These are phyloP conservation scores for Crotalus horridus DNA, from an alignment of 2,113 vertebrate species.

Conservation along the genomic window DNA sequence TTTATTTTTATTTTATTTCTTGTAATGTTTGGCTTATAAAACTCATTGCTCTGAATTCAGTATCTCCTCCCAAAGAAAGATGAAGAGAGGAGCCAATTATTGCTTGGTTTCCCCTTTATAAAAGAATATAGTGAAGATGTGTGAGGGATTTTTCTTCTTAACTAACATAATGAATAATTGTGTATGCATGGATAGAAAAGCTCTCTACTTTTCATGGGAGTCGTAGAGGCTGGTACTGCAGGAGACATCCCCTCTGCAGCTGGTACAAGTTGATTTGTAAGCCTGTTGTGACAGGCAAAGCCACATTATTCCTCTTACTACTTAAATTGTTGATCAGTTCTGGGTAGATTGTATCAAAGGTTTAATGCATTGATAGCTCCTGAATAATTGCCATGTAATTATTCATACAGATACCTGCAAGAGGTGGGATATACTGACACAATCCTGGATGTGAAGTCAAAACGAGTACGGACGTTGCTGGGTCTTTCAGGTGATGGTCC, in stretches of 20 bases:
- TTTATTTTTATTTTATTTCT: conserved; percentile 13
- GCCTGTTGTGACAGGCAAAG: conserved; percentile 48
- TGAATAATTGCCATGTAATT: conserved; percentile 48
- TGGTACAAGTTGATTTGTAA: conserved; percentile 74
- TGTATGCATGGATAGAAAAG: conserved; percentile 65
- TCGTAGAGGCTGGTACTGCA: conserved; percentile 88
- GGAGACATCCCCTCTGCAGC: conserved; percentile 73
- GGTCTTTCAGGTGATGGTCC: conserved; percentile 85
- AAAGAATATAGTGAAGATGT: conserved; percentile 39
- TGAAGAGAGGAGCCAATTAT: background rate
- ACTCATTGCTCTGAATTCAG: background rate
- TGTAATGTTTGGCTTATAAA: background rate
- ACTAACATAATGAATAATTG: conserved; percentile 81
- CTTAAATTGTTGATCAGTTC: conserved; percentile 1
- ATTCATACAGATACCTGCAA: conserved; percentile 84
- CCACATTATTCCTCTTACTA: conserved; percentile 43
- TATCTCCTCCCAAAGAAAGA: background rate
- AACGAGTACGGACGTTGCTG: conserved; percentile 85
- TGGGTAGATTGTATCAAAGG: background rate
- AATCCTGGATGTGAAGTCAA: conserved; percentile 94
- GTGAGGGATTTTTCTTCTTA: conserved; percentile 53
- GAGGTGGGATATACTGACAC: conserved; percentile 95
- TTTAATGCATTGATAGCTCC: background rate
- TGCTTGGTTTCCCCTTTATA: background rate
- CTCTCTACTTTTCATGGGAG: conserved; percentile 74